A percentile compares a stretch with the other conserved stretches of the same genome.
Evolutionary conservation across 2,797 vertebrate species (phyloP).

Genomic region (Coranthus polyacanthus): DNA sequence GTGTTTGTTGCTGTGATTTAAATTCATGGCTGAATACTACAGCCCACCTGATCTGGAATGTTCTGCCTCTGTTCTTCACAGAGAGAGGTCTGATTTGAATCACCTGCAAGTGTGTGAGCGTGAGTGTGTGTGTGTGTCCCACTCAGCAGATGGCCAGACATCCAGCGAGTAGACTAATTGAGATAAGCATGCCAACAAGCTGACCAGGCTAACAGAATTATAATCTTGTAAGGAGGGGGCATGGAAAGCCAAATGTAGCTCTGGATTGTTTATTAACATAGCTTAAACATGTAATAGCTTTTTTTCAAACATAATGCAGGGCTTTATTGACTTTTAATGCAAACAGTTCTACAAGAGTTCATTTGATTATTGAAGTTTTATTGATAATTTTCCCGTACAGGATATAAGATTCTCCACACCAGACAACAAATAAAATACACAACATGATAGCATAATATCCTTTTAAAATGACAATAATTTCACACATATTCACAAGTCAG

Average conservation of each 20-base stretch:
- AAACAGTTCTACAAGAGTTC: neutral
- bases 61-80: constrained; percentile 66
- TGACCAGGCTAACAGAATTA: constrained; percentile 79
- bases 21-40: constrained; percentile 67
- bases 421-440: no score
- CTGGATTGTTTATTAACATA: constrained; percentile 53
- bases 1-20: constrained; percentile 72
- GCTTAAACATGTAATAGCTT: constrained; percentile 28
- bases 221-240: constrained; percentile 71
- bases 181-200: constrained; percentile 80
- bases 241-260: constrained; percentile 55
- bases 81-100: constrained; percentile 62
- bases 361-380: neutral
- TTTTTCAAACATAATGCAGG: neutral
- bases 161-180: constrained; percentile 79
- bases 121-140: constrained; percentile 42
- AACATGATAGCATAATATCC: no score
- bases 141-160: constrained; percentile 82
- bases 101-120: constrained; percentile 54
- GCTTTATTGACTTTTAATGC: constrained; percentile 7
- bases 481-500: no score
- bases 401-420: no score
- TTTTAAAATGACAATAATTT: no score
- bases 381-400: no score
- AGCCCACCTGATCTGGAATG: constrained; percentile 73